Evolutionary conservation across 2,113 vertebrate species (phyloP).

Genomic region (Seriola rivoliana): DNA sequence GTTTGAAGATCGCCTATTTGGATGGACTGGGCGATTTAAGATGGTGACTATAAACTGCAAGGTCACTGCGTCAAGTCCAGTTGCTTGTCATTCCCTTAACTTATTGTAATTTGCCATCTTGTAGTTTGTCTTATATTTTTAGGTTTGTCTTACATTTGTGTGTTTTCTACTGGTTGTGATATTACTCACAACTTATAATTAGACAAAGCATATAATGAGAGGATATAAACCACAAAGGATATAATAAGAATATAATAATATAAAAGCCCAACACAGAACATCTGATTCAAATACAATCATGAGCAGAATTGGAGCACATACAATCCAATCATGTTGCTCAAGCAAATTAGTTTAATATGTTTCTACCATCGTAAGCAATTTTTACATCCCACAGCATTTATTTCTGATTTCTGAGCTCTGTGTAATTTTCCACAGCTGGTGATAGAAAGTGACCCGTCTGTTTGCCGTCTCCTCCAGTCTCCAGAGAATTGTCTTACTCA

Average conservation of each 20-base stretch:
- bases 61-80: no score
- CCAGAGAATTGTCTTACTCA: background rate
- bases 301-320: background rate
- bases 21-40: background rate
- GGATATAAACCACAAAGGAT: no score
- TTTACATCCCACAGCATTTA: slow-evolving; percentile 1
- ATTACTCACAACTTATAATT: background rate
- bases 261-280: background rate
- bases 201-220: background rate
- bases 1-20: background rate
- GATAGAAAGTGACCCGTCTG: background rate
- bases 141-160: background rate
- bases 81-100: background rate
- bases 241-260: no score
- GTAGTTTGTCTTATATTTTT: background rate
- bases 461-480: slow-evolving; percentile 4
- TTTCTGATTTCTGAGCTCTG: slow-evolving; percentile 1
- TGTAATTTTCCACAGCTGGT: slow-evolving; percentile 8
- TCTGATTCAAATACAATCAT: background rate
- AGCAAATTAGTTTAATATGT: background rate
- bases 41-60: no score
- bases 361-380: slow-evolving; percentile 3
- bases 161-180: background rate
- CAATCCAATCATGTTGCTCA: background rate
- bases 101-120: background rate